A percentile compares a stretch with the other conserved stretches of the same genome.
phyloP scores from a whole-genome alignment of 2,888 invertebrate genomes.

The Periphyllus acericola region DNA sequence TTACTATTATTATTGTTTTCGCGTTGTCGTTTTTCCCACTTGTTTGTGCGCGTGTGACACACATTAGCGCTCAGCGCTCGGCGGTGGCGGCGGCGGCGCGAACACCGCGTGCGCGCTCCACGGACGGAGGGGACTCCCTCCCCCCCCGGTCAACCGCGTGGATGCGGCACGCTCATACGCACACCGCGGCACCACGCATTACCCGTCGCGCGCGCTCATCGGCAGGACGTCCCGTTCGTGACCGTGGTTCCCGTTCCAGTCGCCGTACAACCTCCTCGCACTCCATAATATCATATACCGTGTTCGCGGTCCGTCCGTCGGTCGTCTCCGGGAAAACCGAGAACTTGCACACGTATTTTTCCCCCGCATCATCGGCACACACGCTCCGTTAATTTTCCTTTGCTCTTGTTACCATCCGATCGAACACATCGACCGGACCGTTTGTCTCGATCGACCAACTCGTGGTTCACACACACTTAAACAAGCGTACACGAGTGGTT shows the following conservation, averaged over 20 bases:
- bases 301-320: not conserved
- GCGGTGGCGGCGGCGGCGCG: not conserved
- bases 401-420: not conserved
- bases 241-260: not conserved
- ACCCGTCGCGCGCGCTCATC: not conserved
- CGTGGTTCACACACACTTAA: not conserved
- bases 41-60: constrained; percentile 30
- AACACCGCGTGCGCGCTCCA: constrained; percentile 6
- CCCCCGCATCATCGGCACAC: not conserved
- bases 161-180: not conserved
- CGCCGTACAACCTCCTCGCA: not conserved
- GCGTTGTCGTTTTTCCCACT: constrained; percentile 16
- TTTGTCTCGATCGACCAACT: not conserved
- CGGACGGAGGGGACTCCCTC: not conserved
- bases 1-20: not conserved
- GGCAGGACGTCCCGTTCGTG: not conserved
- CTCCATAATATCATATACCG: not conserved
- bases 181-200: not conserved
- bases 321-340: not conserved
- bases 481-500: not conserved
- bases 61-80: constrained; percentile 14
- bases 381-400: not conserved
- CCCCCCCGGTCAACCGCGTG: constrained; percentile 39
- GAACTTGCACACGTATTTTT: not conserved
- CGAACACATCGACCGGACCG: not conserved